phyloP scores from a whole-genome alignment of 2,113 vertebrate genomes.

The Campylorhamphus procurvoides region DNA sequence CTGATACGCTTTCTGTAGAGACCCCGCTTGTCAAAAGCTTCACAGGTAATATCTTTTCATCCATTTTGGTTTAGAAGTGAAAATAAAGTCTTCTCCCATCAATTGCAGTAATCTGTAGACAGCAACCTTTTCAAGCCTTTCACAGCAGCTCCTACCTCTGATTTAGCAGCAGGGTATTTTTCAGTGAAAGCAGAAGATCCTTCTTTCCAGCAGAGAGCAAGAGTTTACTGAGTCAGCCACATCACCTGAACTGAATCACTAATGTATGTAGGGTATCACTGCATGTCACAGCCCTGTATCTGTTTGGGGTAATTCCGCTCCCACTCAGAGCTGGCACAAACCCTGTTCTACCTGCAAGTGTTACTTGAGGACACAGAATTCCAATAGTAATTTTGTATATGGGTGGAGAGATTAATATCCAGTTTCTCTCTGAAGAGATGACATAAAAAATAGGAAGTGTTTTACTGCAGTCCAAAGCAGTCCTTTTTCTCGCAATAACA shows the following conservation, averaged over 20 bases:
- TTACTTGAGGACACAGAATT: neutral
- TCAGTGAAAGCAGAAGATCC: neutral
- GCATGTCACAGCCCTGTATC: neutral
- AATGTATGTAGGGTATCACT: neutral
- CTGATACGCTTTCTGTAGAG: neutral
- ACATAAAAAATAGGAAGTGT: neutral
- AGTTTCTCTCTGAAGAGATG: neutral
- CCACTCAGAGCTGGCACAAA: neutral
- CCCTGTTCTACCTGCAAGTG: neutral
- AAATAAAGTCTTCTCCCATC: neutral
- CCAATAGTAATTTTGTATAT: neutral
- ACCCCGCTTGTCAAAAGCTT: neutral
- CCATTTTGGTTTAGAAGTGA: neutral
- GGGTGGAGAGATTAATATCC: neutral
- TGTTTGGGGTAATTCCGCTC: neutral
- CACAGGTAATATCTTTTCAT: neutral
- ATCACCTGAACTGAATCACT: neutral
- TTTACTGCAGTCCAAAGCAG: neutral
- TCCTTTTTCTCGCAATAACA: neutral
- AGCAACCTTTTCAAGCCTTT: neutral
- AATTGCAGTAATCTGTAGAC: neutral
- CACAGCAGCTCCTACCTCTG: neutral
- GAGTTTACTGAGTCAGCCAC: neutral
- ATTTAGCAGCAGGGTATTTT: constrained; percentile 5
- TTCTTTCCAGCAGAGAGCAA: neutral